phyloP scores from a whole-genome alignment of 2,797 vertebrate genomes.

The Triplophysa bombifrons region DNA sequence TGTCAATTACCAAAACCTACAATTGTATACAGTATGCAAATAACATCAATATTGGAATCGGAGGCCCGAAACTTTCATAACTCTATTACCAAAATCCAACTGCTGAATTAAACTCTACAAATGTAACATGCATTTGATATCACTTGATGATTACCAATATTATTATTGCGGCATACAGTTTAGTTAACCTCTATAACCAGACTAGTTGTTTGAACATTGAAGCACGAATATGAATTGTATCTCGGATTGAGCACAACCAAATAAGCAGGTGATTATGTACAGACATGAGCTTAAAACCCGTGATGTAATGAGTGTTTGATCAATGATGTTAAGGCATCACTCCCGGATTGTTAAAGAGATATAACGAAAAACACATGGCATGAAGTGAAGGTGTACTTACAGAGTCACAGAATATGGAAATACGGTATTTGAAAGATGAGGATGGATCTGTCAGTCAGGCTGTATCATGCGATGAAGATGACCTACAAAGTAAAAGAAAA shows the following conservation, averaged over 20 bases:
- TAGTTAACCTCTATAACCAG: constrained; percentile 12
- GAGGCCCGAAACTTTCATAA: not conserved
- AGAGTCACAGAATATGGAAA: constrained; percentile 88
- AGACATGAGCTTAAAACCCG: constrained; percentile 22
- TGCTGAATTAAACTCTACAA: not conserved
- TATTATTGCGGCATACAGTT: constrained; percentile 13
- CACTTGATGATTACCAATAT: not conserved
- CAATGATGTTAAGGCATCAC: constrained; percentile 36
- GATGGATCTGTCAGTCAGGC: constrained; percentile 89
- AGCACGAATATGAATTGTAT: constrained; percentile 41
- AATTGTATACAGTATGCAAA: not conserved
- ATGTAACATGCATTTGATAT: constrained; percentile 13
- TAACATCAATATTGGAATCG: not conserved
- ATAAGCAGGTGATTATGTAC: constrained; percentile 44
- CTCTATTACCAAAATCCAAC: not conserved
- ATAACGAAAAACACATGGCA: constrained; percentile 56
- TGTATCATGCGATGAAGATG: constrained; percentile 95
- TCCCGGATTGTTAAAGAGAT: constrained; percentile 10
- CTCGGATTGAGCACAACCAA: constrained; percentile 42
- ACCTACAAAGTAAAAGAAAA: constrained; percentile 95
- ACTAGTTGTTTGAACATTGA: constrained; percentile 12
- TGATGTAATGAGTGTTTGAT: constrained; percentile 44
- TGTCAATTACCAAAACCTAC: not conserved
- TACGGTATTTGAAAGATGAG: constrained; percentile 82
- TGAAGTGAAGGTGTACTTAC: constrained; percentile 88